These are phyloP conservation scores for Pachypsylla venusta DNA, from an alignment of 1,140 invertebrate genomes.

Conservation along the genomic window DNA sequence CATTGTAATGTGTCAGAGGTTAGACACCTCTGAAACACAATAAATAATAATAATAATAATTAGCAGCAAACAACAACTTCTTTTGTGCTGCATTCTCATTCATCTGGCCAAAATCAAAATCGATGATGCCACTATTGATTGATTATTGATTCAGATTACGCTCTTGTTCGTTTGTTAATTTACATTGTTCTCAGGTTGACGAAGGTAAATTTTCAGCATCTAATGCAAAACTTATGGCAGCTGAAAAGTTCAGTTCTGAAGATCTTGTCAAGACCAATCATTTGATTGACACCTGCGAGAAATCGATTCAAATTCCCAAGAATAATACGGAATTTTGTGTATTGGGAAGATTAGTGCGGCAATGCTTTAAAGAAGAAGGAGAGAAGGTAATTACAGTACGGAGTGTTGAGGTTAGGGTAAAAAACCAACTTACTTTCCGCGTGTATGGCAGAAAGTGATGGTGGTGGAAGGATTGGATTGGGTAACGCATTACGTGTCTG, in stretches of 20 bases:
- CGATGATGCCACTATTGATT: background rate
- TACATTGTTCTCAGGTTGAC: background rate
- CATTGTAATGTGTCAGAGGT: background rate
- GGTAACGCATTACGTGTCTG: too few relatives aligned
- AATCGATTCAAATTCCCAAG: background rate
- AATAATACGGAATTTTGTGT: background rate
- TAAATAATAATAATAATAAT: background rate
- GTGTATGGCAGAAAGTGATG: too few relatives aligned
- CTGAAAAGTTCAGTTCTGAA: background rate
- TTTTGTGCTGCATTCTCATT: background rate
- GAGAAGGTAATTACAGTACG: conserved; percentile 5
- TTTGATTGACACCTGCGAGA: background rate
- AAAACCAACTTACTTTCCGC: too few relatives aligned
- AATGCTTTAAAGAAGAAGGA: background rate
- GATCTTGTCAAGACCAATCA: conserved; percentile 1
- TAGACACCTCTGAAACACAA: background rate
- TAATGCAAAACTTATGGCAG: background rate
- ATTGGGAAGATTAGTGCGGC: background rate
- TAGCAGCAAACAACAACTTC: background rate
- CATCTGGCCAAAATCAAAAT: background rate
- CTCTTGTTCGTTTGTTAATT: too few relatives aligned
- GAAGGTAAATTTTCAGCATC: background rate
- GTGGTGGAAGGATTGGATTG: too few relatives aligned
- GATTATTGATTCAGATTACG: too few relatives aligned
- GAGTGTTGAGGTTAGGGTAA: too few relatives aligned